These are phyloP conservation scores for Cheilosia vernalis DNA, from an alignment of 2,888 invertebrate species.

Conservation along the genomic window DNA sequence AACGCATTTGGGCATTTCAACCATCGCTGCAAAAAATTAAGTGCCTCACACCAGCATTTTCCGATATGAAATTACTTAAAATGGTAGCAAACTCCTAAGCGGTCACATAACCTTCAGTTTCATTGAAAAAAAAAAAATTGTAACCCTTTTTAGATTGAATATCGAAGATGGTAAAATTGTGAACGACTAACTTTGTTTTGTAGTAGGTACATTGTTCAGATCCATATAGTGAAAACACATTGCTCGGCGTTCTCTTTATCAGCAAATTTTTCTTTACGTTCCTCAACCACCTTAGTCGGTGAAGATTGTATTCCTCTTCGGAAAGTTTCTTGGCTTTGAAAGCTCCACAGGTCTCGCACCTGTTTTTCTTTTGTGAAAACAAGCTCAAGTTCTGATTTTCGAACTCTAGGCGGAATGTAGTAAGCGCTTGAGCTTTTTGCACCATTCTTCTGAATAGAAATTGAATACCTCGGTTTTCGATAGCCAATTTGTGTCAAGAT, in stretches of 20 bases:
- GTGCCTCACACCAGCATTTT: background rate
- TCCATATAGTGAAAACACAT: background rate
- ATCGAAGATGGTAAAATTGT: background rate
- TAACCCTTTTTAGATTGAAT: background rate
- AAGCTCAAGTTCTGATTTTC: too few relatives aligned
- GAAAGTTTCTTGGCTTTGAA: background rate
- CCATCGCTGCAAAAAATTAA: background rate
- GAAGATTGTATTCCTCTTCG: background rate
- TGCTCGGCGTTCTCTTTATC: background rate
- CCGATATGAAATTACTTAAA: too few relatives aligned
- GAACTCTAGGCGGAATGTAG: too few relatives aligned
- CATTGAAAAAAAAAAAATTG: slow-evolving; percentile 3
- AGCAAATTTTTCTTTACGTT: background rate
- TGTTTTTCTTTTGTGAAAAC: background rate
- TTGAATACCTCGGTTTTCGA: too few relatives aligned
- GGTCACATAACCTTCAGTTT: too few relatives aligned
- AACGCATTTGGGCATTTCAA: background rate
- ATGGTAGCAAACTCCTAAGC: too few relatives aligned
- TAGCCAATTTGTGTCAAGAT: too few relatives aligned
- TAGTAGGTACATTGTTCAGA: background rate
- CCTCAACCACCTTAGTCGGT: background rate
- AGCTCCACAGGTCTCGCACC: background rate
- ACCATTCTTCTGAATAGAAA: too few relatives aligned
- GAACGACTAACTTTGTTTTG: background rate
- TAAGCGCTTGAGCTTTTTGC: too few relatives aligned